These are phyloP conservation scores for Schizotus pectinicornis DNA, from an alignment of 2,888 invertebrate species.

Conservation along the genomic window DNA sequence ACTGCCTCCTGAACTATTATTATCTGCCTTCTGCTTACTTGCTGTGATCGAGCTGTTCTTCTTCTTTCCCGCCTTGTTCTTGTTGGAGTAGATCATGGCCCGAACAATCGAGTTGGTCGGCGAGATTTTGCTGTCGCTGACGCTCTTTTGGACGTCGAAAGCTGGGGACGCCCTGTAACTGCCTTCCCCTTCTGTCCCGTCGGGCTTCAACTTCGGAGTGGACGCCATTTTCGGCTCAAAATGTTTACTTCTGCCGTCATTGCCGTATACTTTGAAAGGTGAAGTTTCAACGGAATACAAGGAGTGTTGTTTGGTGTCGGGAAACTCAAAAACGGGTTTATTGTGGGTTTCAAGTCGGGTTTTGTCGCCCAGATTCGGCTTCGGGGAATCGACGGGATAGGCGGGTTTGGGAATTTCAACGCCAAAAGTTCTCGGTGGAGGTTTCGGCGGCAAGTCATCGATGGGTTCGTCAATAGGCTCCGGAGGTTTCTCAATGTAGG, in stretches of 20 bases:
- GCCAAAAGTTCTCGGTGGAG: conserved; percentile 51
- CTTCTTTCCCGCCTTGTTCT: conserved; percentile 71
- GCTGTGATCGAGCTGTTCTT: conserved; percentile 73
- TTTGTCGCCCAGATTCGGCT: conserved; percentile 42
- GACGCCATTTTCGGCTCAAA: conserved; percentile 52
- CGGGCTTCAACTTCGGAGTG: conserved; percentile 43
- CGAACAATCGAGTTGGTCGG: conserved; percentile 62
- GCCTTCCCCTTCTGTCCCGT: conserved; percentile 32
- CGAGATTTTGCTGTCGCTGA: conserved; percentile 55
- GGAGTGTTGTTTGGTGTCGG: conserved; percentile 31
- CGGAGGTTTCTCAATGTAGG: conserved; percentile 20
- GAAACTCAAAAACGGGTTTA: conserved; percentile 41
- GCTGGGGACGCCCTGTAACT: conserved; percentile 32
- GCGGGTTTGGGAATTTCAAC: conserved; percentile 46
- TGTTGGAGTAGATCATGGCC: conserved; percentile 65
- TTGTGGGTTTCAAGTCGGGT: conserved; percentile 2
- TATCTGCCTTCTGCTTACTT: conserved; percentile 73
- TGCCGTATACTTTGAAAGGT: conserved; percentile 25
- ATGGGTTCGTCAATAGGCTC: conserved; percentile 20
- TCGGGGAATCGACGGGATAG: conserved; percentile 50
- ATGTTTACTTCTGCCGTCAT: conserved; percentile 33
- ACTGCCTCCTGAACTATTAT: too few species aligned
- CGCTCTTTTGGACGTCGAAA: conserved; percentile 46
- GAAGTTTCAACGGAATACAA: conserved; percentile 18
- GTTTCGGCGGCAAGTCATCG: conserved; percentile 54